Evolutionary conservation across 2,888 invertebrate genomes (phyloP), one percentile per base, ranked within the genome.

Genomic region (Tryphoninae sp.): DNA sequence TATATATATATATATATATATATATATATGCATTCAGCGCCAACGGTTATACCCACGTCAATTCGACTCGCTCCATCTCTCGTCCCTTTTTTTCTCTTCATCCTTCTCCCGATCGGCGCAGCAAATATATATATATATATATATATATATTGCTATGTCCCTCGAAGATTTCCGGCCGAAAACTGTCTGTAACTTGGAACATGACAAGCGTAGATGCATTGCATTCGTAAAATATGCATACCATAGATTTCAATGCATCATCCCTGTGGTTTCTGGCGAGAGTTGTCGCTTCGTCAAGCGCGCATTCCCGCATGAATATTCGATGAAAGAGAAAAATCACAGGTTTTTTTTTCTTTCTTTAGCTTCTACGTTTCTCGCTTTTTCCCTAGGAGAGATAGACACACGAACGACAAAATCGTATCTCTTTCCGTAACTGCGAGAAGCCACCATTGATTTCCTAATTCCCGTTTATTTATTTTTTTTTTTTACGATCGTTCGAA

Each of bases 141-240:
- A 33, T 26, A 26, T 26, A 26, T 26, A 26, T 26, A 26, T 26
- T 2, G 2, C 2, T 26, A 26, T 26, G 26, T 33, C 62, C 49
- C 61, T 55, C 55, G n/a, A 75, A 67, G 78, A 71, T 78, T 82
- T 76, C 51, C 76, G 79, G 58, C 67, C 79, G 78, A 79, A 82
- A 68, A 68, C 67, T 68, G 75, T 75, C 71, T 40, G 55, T 65
- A 16, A 16, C 59, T 49, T 9, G 26, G 53, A 81, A 78, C 61
- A 61, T 71, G 74, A 78, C 69, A 65, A 72, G 71, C 67, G 53
- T 64, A n/a, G 55, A 67, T 59, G 53, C 59, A 53, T 16, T 65
- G 72, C 8, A 62, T 76, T 62, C 8, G 11, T 58, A 51, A 77
- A 73, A 64, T 68, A 73, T 73, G 23, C 79, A 68, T 79, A 68